These are phyloP conservation scores for Empis stercorea DNA, from an alignment of 2,888 invertebrate species.

Conservation along the genomic window DNA sequence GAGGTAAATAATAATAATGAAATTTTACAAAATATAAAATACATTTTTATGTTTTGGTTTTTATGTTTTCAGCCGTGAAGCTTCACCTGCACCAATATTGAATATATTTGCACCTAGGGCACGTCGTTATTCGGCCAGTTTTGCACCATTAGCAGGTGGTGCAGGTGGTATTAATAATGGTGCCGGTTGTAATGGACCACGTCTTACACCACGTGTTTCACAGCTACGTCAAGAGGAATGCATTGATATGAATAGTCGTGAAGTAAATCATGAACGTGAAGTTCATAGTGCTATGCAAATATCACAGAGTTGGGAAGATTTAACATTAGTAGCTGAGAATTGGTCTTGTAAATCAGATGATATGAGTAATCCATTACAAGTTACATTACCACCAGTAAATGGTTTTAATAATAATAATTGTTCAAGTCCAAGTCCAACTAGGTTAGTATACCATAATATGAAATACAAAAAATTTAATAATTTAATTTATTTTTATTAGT, in stretches of 20 bases:
- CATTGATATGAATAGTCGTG: slow-evolving; percentile 69
- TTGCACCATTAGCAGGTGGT: slow-evolving; percentile 43
- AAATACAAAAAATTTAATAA: neutral
- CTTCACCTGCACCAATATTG: slow-evolving; percentile 57
- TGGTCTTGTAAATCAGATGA: slow-evolving; percentile 45
- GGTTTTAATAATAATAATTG: slow-evolving; percentile 33
- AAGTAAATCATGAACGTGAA: slow-evolving; percentile 84
- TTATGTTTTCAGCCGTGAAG: slow-evolving; percentile 42
- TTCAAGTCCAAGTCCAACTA: slow-evolving; percentile 50
- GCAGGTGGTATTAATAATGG: slow-evolving; percentile 16
- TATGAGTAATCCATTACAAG: slow-evolving; percentile 36
- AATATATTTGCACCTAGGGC: slow-evolving; percentile 56
- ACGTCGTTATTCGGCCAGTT: slow-evolving; percentile 81
- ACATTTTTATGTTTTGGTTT: neutral
- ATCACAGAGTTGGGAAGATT: slow-evolving; percentile 89
- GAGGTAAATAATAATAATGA: neutral
- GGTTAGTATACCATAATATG: slow-evolving; percentile 23
- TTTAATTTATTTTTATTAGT: slow-evolving; percentile 34
- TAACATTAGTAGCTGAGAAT: slow-evolving; percentile 56
- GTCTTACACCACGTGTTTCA: slow-evolving; percentile 70
- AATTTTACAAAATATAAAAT: neutral
- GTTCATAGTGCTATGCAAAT: slow-evolving; percentile 86
- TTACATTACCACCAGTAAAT: slow-evolving; percentile 32
- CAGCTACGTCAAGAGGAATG: slow-evolving; percentile 83
- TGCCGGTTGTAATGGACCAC: slow-evolving; percentile 35